A percentile compares a stretch with the other conserved stretches of the same genome.
Conservation (phyloP, 2,113 vertebrate genomes). For the Lepisosteus osseus region DNA sequence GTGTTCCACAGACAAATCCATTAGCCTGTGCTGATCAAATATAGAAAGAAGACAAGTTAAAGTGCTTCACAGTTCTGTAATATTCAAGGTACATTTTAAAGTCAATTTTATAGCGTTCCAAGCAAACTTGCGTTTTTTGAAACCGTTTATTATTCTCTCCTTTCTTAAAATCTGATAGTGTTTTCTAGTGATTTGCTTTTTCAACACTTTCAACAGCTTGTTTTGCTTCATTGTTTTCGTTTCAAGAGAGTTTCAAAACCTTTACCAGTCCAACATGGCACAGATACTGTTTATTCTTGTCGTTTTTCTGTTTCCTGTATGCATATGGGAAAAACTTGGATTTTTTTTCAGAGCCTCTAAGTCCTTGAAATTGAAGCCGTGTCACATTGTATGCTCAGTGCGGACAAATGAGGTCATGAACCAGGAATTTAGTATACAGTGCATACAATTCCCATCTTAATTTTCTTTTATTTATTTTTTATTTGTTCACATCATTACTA, state of each 20-base stretch:
- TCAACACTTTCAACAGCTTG: no score
- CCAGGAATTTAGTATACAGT: slow-evolving; percentile 31
- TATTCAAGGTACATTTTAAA: not conserved
- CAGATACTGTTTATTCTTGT: slow-evolving; percentile 20
- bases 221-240: slow-evolving; percentile 21
- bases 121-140: no score
- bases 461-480: slow-evolving; percentile 24
- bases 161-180: not conserved
- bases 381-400: slow-evolving; percentile 45
- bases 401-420: slow-evolving; percentile 47
- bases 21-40: not conserved
- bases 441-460: slow-evolving; percentile 31
- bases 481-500: slow-evolving; percentile 43
- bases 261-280: slow-evolving; percentile 36
- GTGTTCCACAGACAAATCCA: not conserved
- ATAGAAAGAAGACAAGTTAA: not conserved
- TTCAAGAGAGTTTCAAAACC: slow-evolving; percentile 50
- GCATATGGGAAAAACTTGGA: slow-evolving; percentile 56
- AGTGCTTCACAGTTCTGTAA: not conserved
- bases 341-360: slow-evolving; percentile 29
- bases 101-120: no score
- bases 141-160: no score
- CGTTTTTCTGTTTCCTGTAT: slow-evolving; percentile 35
- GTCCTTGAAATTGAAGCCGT: slow-evolving; percentile 28
- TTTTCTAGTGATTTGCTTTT: not conserved